Base-by-base conservation (phyloP, 92 coral and sea anemone species). In the Nematostella vectensis region DNA sequence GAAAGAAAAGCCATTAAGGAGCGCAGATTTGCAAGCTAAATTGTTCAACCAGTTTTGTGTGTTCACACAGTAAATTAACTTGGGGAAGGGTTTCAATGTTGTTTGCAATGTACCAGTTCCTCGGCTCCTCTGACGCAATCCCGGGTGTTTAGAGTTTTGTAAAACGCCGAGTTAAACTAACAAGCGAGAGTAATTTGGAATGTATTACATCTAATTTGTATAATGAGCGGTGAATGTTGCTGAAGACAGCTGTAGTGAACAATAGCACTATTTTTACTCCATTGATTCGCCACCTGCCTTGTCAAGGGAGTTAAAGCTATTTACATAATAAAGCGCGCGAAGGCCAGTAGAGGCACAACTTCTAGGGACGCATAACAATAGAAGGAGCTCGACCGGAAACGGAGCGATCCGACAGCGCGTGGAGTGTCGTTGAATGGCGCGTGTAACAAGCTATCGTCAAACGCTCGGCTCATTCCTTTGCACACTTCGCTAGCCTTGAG, bases 281-380 rank as follows among this genome's bases (percentile, higher is more conserved):
- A 80, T 85, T 67, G 72, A 81, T 31, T 36, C 62, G 70, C 79
- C 95, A 85, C 95, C 95, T 85, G 95, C 88, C 67, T 11, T 58
- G 30, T 66, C 59, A 66, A 64, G 66, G 77, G 74, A 54, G 67
- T 54, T 31, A 37, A 50, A 25, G 23, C 27, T 29, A 85, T 85
- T 85, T 65, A 65, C 95, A 85, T 85, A 23, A 85, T 76, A 85
- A 85, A 80, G 16, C 67, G 27, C 26, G 13, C 61, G 17, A 22
- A 22, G 18, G 51, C 51, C 51, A 27, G 13, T 52, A 17, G 51
- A 22, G 18, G 51, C 51, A 11, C 51, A 17, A 45, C 9, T 22
- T n/a, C 65, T 68, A 55, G 57, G 31, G 10, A 48, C 13, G 4
- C 43, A 29, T 57, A 57, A 68, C 67, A 68, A 26, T 40, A 27